phyloP scores from a whole-genome alignment of 2,797 vertebrate genomes.

The Sebastes iracundus region DNA sequence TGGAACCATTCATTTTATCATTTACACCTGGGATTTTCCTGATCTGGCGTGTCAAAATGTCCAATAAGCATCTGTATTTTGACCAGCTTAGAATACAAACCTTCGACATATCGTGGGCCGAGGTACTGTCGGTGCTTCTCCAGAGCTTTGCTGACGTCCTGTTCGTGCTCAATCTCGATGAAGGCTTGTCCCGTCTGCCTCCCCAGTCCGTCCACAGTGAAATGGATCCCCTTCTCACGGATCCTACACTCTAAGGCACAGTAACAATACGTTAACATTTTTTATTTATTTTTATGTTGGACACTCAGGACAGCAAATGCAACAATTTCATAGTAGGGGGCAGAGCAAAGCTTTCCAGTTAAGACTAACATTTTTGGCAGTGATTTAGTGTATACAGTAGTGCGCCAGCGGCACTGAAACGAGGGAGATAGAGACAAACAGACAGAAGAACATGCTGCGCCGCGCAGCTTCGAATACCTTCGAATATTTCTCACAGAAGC shows the following conservation, averaged over 20 bases:
- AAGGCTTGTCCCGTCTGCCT: constrained; percentile 89
- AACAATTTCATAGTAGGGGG: too few species aligned
- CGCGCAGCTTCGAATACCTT: too few species aligned
- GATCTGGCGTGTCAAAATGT: neutral
- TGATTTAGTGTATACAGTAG: too few species aligned
- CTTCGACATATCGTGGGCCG: constrained; percentile 94
- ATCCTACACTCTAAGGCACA: constrained; percentile 87
- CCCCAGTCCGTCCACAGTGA: constrained; percentile 85
- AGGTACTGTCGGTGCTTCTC: constrained; percentile 92
- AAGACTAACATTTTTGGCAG: too few species aligned
- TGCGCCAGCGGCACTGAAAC: too few species aligned
- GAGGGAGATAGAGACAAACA: too few species aligned
- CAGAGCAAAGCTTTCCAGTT: too few species aligned
- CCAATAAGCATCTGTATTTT: neutral
- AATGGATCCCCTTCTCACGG: constrained; percentile 89
- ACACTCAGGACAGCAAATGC: too few species aligned
- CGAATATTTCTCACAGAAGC: too few species aligned
- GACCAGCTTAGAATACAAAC: constrained; percentile 58
- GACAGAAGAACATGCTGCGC: too few species aligned
- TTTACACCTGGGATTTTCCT: neutral
- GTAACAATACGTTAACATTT: too few species aligned
- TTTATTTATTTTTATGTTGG: too few species aligned
- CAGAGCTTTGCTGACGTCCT: constrained; percentile 90
- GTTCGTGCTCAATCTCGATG: constrained; percentile 91
- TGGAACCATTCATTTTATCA: neutral